These are phyloP conservation scores for Neolamprologus sp. DNA, from an alignment of 2,113 vertebrate genomes.

Conservation along the genomic window DNA sequence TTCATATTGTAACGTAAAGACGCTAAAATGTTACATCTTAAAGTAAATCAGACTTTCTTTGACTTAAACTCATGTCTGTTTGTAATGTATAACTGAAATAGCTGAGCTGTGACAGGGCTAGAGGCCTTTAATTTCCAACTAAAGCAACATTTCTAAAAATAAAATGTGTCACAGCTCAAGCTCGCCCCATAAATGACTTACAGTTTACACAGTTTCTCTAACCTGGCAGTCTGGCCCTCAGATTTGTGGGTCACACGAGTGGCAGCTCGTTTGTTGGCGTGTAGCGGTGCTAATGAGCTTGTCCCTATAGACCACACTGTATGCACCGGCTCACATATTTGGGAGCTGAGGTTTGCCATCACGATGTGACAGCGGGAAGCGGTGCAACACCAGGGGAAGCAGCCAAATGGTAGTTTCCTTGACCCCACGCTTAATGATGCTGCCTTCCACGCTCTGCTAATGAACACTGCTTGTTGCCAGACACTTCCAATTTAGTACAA, in stretches of 20 bases:
- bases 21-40: rapidly evolving
- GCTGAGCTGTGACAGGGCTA: neutral
- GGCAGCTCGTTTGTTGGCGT: conserved; percentile 1
- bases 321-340: neutral
- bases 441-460: conserved; percentile 9
- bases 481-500: conserved; percentile 3
- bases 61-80: neutral
- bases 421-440: conserved; percentile 46
- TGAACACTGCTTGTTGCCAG: conserved; percentile 18
- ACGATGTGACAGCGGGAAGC: conserved; percentile 10
- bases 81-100: neutral
- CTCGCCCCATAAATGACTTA: neutral
- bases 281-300: conserved; percentile 22
- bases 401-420: conserved; percentile 36
- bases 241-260: neutral
- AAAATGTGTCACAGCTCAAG: neutral
- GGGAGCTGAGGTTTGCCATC: conserved; percentile 4
- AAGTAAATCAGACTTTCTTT: neutral
- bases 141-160: neutral
- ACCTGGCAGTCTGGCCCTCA: neutral
- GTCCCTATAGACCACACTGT: conserved; percentile 22
- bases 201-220: neutral
- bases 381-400: neutral
- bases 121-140: neutral
- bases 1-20: neutral